A percentile compares a stretch with the other conserved stretches of the same genome.
These are phyloP conservation scores for Matsumurasca onukii DNA, from an alignment of 1,140 invertebrate genomes.

Conservation along the genomic window DNA sequence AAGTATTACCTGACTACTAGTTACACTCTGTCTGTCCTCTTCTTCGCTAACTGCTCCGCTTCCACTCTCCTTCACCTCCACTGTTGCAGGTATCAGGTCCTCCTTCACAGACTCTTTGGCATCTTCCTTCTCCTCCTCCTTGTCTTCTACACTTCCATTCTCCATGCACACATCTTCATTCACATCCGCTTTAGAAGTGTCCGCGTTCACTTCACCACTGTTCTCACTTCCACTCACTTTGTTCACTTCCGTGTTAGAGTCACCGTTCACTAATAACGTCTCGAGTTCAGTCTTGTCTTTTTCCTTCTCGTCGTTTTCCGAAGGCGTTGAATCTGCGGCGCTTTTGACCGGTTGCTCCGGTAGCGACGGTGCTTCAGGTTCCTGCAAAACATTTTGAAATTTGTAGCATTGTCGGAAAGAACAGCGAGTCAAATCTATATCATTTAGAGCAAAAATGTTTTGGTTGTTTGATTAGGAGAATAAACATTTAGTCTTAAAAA, in stretches of 20 bases:
- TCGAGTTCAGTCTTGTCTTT: not conserved
- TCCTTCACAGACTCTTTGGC: conserved; percentile 20
- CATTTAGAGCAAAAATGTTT: too few relatives aligned
- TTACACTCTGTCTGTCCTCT: conserved; percentile 29
- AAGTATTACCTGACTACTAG: conserved; percentile 31
- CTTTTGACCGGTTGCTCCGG: too few relatives aligned
- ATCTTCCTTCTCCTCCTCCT: conserved; percentile 15
- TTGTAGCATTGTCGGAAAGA: too few relatives aligned
- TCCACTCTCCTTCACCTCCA: conserved; percentile 4
- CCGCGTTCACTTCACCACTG: not conserved
- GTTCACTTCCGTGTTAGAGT: conserved; percentile 16
- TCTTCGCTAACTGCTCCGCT: conserved; percentile 24
- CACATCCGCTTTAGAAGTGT: conserved; percentile 2
- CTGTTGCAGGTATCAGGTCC: not conserved
- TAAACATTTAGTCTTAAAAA: too few relatives aligned
- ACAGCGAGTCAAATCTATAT: too few relatives aligned
- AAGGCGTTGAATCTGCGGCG: too few relatives aligned
- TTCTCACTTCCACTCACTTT: conserved; percentile 12
- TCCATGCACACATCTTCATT: conserved; percentile 10
- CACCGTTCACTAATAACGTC: conserved; percentile 19
- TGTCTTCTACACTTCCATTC: conserved; percentile 10
- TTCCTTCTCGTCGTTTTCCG: too few relatives aligned
- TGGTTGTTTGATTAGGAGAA: too few relatives aligned
- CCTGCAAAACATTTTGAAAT: too few relatives aligned
- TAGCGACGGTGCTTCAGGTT: too few relatives aligned